Percentiles rank a stretch among this genome's conserved stretches.
Evolutionary conservation across 2,888 invertebrate genomes (phyloP).

Genomic region (Drosophila sordidula): DNA sequence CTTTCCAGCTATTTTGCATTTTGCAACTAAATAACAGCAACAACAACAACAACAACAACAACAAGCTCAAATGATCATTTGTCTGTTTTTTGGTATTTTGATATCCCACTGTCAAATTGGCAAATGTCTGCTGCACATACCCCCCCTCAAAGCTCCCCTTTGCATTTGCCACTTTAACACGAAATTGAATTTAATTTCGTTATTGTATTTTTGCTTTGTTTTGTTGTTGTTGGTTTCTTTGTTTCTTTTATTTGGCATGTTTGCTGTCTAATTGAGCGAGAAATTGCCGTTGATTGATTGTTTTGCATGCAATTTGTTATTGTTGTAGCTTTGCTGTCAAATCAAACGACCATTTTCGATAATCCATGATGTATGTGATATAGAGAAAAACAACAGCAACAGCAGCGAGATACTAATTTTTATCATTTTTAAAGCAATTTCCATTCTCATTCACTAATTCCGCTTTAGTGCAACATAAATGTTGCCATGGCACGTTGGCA

Average conservation of each 20-base stretch:
- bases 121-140: conserved; percentile 45
- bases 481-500: conserved; percentile 18
- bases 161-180: conserved; percentile 75
- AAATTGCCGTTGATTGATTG: conserved; percentile 84
- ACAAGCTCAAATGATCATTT: conserved; percentile 57
- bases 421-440: not conserved
- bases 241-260: conserved; percentile 64
- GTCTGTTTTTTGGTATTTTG: conserved; percentile 60
- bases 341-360: conserved; percentile 17
- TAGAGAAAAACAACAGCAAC: not conserved
- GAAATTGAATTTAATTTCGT: conserved; percentile 75
- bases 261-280: conserved; percentile 84
- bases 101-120: conserved; percentile 76
- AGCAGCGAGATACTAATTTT: too few species aligned
- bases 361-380: conserved; percentile 1
- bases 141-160: not conserved
- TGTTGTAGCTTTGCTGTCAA: conserved; percentile 34
- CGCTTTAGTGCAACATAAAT: conserved; percentile 1
- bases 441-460: conserved; percentile 2
- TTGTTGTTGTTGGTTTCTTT: conserved; percentile 25
- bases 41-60: conserved; percentile 9
- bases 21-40: conserved; percentile 42
- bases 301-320: conserved; percentile 76
- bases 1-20: conserved; percentile 76
- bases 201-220: conserved; percentile 44